These are phyloP conservation scores for Trematocara macrostoma DNA, from an alignment of 2,113 vertebrate genomes.

Conservation along the genomic window DNA sequence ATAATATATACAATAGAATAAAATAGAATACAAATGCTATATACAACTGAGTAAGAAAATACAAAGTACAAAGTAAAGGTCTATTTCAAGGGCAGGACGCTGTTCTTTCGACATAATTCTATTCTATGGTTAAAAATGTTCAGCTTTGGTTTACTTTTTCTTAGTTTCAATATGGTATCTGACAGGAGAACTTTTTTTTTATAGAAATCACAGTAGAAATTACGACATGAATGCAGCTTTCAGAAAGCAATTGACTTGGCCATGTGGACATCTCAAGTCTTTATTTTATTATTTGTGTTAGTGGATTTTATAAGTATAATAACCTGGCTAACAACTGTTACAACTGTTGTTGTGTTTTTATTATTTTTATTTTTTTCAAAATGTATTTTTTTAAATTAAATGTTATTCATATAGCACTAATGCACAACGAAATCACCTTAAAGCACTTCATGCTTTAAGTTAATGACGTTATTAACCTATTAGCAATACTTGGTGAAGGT, in stretches of 20 bases:
- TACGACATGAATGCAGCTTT: not conserved
- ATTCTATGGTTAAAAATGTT: not conserved
- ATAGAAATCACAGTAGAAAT: not conserved
- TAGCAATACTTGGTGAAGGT: too few relatives aligned
- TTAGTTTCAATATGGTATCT: not conserved
- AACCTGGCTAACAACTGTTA: not conserved
- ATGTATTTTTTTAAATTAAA: fast-evolving
- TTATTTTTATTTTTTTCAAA: not conserved
- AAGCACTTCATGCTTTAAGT: too few relatives aligned
- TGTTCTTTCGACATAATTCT: fast-evolving
- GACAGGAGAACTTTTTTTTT: fast-evolving
- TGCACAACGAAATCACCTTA: fast-evolving
- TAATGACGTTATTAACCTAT: too few relatives aligned
- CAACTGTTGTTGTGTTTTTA: not conserved
- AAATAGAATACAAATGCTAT: too few relatives aligned
- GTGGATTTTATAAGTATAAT: not conserved
- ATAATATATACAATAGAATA: too few relatives aligned
- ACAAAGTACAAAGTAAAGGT: not conserved
- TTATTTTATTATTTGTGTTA: not conserved
- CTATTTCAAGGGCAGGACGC: fast-evolving
- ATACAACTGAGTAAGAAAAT: too few relatives aligned
- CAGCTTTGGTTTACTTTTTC: not conserved
- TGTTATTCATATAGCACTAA: not conserved
- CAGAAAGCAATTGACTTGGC: not conserved
- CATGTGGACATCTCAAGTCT: not conserved